These are phyloP conservation scores for Drosophila rhopaloa DNA, from an alignment of 1,140 invertebrate species.

Conservation along the genomic window DNA sequence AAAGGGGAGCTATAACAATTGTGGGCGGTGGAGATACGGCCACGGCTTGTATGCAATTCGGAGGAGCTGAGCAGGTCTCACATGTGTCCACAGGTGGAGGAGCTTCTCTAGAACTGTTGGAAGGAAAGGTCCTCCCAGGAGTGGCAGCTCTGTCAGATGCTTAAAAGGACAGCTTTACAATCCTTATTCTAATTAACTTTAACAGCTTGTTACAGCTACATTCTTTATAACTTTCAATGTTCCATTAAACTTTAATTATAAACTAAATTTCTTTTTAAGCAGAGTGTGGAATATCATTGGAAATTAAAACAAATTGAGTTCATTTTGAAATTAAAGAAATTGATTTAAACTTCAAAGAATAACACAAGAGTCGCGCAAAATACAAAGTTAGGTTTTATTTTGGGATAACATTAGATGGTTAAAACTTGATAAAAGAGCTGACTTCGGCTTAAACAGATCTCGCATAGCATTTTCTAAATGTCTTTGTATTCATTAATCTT, in stretches of 20 bases:
- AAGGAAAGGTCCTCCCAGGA: constrained; percentile 94
- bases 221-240: no score
- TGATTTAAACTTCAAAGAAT: background rate
- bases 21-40: constrained; percentile 99
- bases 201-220: background rate
- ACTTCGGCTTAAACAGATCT: constrained; percentile 23
- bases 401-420: constrained; percentile 44
- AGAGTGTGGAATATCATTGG: no score
- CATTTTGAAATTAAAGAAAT: no score
- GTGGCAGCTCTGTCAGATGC: constrained; percentile 94
- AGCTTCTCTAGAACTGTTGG: constrained; percentile 97
- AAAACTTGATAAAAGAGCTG: constrained; percentile 39
- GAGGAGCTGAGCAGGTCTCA: constrained; percentile 98
- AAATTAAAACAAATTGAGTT: no score
- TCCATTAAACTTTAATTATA: no score
- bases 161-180: constrained; percentile 28
- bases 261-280: no score
- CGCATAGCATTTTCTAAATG: background rate
- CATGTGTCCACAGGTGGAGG: constrained; percentile 99
- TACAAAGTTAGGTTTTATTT: constrained; percentile 24
- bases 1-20: constrained; percentile 92
- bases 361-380: background rate
- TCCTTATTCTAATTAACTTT: background rate
- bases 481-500: background rate
- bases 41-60: constrained; percentile 97